A percentile compares a stretch with the other conserved stretches of the same genome.
Conservation (phyloP, 2,888 invertebrate genomes). For the Hecatera dysodea region DNA sequence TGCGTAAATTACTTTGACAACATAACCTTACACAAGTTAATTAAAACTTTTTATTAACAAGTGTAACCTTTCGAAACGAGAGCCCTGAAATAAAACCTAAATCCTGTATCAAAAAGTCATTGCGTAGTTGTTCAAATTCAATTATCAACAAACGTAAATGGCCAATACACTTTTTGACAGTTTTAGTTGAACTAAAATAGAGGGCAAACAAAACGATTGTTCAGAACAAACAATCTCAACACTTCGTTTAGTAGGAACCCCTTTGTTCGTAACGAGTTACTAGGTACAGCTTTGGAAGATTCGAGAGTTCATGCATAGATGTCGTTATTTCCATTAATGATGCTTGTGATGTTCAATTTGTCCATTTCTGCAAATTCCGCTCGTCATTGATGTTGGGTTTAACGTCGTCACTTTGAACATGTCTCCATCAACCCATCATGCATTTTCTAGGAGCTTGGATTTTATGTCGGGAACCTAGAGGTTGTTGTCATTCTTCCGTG, state of each 20-base stretch:
- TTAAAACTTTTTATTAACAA: too few species aligned
- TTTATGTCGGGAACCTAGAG: background rate
- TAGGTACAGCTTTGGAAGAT: background rate
- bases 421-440: background rate
- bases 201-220: background rate
- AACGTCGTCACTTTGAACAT: too few species aligned
- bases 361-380: too few species aligned
- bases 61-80: background rate
- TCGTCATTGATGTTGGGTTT: too few species aligned
- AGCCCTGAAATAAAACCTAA: background rate
- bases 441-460: background rate
- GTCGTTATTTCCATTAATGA: slow-evolving; percentile 12
- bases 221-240: background rate
- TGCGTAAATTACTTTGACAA: too few species aligned
- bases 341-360: background rate
- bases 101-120: background rate
- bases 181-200: background rate
- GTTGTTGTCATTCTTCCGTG: too few species aligned
- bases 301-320: slow-evolving; percentile 5
- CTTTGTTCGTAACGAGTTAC: background rate
- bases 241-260: background rate
- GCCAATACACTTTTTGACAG: slow-evolving; percentile 8
- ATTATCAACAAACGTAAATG: slow-evolving; percentile 3
- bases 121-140: background rate
- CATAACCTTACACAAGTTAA: background rate